Evolutionary conservation across 2,888 invertebrate genomes (phyloP).

Genomic region (Drepana falcataria): DNA sequence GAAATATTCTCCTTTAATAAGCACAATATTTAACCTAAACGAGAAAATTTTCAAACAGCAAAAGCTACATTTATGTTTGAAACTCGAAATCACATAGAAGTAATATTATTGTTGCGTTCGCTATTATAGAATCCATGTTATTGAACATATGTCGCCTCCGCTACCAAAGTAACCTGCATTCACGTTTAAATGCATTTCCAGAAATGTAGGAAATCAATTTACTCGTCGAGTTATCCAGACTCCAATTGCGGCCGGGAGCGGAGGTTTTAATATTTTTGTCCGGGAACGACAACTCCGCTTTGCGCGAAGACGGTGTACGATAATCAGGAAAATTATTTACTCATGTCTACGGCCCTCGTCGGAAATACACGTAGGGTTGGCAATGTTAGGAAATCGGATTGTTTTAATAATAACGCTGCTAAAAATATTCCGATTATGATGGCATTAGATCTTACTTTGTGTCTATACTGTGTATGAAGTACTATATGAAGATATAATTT

Average conservation of each 20-base stretch:
- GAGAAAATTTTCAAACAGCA: too few relatives aligned
- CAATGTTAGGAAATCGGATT: not conserved
- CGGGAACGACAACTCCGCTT: slow-evolving; percentile 45
- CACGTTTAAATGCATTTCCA: slow-evolving; percentile 38
- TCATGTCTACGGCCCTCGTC: slow-evolving; percentile 63
- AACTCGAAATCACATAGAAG: not conserved
- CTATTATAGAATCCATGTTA: not conserved
- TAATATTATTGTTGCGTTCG: slow-evolving; percentile 2
- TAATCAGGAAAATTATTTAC: slow-evolving; percentile 78
- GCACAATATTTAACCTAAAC: too few relatives aligned
- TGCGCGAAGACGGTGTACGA: slow-evolving; percentile 59
- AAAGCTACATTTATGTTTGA: not conserved
- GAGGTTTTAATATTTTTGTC: slow-evolving; percentile 66
- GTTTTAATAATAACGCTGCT: too few relatives aligned
- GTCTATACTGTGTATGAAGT: too few relatives aligned
- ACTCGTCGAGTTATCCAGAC: slow-evolving; percentile 41
- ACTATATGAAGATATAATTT: too few relatives aligned
- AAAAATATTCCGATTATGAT: too few relatives aligned
- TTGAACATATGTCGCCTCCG: slow-evolving; percentile 3
- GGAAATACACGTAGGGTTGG: slow-evolving; percentile 48
- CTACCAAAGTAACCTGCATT: slow-evolving; percentile 21
- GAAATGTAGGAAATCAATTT: slow-evolving; percentile 64
- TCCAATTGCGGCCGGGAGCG: slow-evolving; percentile 32
- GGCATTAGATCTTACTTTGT: too few relatives aligned
- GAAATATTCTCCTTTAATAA: too few relatives aligned